Evolutionary conservation across 1,140 invertebrate genomes (phyloP).

Genomic region (Drosophila orosa): DNA sequence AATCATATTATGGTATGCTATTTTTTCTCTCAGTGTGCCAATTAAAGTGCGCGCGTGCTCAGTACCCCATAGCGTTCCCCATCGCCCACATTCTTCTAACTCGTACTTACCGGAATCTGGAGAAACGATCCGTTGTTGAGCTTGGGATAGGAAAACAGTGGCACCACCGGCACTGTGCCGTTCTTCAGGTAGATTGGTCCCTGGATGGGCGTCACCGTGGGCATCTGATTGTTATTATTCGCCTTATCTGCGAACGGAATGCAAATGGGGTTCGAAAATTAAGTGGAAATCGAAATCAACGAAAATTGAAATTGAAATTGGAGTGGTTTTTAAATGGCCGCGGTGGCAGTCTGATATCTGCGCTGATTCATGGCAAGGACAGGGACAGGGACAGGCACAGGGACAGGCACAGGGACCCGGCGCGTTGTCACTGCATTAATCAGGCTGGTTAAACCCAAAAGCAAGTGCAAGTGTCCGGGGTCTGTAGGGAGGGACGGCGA

Average conservation of each 20-base stretch:
- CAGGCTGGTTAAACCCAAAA: constrained; percentile 54
- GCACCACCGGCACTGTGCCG: constrained; percentile 92
- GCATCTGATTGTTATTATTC: constrained; percentile 69
- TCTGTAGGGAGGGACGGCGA: not conserved
- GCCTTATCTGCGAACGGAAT: constrained; percentile 58
- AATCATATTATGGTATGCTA: no score
- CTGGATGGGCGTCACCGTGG: constrained; percentile 90
- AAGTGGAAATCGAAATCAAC: constrained; percentile 25
- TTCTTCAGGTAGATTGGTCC: constrained; percentile 92
- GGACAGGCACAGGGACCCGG: constrained; percentile 10
- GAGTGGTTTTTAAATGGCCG: constrained; percentile 36
- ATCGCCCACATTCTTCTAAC: constrained; percentile 5
- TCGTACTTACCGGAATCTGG: constrained; percentile 92
- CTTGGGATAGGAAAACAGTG: constrained; percentile 92
- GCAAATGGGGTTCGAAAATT: constrained; percentile 36
- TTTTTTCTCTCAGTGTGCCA: constrained; percentile 19
- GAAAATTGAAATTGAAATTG: constrained; percentile 24
- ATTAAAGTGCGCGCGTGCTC: constrained; percentile 51
- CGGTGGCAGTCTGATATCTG: constrained; percentile 33
- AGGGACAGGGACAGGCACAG: constrained; percentile 16
- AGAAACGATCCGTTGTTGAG: constrained; percentile 93
- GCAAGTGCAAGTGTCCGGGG: constrained; percentile 39
- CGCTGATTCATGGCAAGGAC: constrained; percentile 54
- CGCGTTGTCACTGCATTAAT: constrained; percentile 57
- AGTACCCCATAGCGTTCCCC: constrained; percentile 6